phyloP scores from a whole-genome alignment of 2,888 invertebrate species.

The Latrodectus elegans region DNA sequence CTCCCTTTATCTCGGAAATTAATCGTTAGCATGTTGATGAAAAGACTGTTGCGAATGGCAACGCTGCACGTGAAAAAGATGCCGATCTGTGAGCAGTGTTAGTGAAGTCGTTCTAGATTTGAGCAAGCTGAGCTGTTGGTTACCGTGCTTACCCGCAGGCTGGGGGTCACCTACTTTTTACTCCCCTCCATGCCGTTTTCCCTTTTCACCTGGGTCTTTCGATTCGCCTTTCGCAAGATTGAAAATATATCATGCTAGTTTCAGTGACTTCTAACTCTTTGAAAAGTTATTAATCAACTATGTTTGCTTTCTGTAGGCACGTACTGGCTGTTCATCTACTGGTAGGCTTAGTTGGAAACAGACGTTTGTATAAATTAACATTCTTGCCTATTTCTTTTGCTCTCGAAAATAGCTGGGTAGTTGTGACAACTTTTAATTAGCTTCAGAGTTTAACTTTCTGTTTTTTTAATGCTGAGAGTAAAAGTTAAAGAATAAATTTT shows the following conservation, averaged over 20 bases:
- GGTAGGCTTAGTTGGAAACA: neutral
- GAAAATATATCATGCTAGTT: conserved; percentile 7
- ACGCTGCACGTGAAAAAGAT: conserved; percentile 14
- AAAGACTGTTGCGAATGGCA: conserved; percentile 21
- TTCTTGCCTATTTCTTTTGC: too few species aligned
- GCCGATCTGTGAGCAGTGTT: conserved; percentile 9
- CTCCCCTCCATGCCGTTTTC: conserved; percentile 23
- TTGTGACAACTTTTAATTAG: too few species aligned
- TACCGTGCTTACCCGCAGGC: conserved; percentile 35
- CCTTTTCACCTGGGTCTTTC: neutral
- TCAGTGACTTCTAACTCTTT: neutral
- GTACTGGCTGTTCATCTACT: neutral
- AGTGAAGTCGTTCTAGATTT: conserved; percentile 36
- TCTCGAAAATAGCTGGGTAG: too few species aligned
- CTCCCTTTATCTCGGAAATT: neutral
- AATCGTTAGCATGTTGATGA: neutral
- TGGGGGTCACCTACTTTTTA: conserved; percentile 60
- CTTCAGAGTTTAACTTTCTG: too few species aligned
- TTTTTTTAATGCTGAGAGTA: too few species aligned
- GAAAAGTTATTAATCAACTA: conserved; percentile 18
- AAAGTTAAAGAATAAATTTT: too few species aligned
- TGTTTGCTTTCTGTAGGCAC: conserved; percentile 4
- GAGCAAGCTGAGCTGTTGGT: conserved; percentile 5
- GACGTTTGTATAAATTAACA: too few species aligned
- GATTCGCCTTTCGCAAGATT: conserved; percentile 32